Percentiles rank a stretch among this genome's conserved stretches.
Conservation (phyloP, 2,797 vertebrate species). For the Trematomus bernacchii region DNA sequence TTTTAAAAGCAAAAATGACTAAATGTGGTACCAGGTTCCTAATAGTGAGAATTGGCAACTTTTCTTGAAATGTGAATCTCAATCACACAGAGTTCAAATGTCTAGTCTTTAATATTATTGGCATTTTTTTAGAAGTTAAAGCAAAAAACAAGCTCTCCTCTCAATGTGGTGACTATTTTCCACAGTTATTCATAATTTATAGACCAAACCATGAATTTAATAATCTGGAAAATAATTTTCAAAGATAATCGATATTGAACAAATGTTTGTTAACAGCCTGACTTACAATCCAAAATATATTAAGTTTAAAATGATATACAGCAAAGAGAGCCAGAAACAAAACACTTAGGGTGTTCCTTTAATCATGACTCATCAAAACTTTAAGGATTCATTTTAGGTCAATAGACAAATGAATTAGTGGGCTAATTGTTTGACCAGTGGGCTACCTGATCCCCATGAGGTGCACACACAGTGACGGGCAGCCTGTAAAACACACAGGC, state of each 20-base stretch:
- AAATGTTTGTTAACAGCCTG: fast-evolving
- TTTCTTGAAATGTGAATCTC: not conserved
- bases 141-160: not conserved
- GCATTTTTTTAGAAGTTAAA: not conserved
- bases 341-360: not conserved
- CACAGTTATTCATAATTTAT: not conserved
- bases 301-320: not conserved
- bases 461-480: conserved; percentile 38
- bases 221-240: not conserved
- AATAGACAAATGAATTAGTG: not conserved
- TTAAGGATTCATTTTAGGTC: not conserved
- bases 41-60: not conserved
- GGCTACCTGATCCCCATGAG: conserved; percentile 29
- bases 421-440: conserved; percentile 4
- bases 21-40: not conserved
- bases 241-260: not conserved
- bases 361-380: not conserved
- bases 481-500: conserved; percentile 65
- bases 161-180: not conserved
- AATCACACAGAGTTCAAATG: no score
- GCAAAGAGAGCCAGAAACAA: not conserved
- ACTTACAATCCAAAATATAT: not conserved
- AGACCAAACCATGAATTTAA: not conserved
- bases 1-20: not conserved
- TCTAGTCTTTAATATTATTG: not conserved